A percentile compares a stretch with the other conserved stretches of the same genome.
Conservation (phyloP, 1,140 invertebrate genomes). For the Megalopta genalis region DNA sequence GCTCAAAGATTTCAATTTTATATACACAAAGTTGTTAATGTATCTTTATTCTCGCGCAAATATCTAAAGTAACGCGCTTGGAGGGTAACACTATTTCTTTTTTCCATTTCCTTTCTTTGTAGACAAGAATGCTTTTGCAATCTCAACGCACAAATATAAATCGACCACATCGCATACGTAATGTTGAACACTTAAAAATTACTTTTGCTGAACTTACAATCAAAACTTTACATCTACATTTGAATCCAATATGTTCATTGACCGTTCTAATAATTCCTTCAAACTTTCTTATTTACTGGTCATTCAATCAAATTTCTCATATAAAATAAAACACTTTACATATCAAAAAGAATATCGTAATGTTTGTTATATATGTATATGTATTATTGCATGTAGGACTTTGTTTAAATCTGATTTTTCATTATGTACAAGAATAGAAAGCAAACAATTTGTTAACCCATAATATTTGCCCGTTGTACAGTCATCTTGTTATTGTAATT, state of each 20-base stretch:
- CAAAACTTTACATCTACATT: conserved; percentile 52
- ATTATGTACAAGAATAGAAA: conserved; percentile 69
- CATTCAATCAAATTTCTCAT: conserved; percentile 45
- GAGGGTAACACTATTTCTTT: conserved; percentile 8
- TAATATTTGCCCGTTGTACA: conserved; percentile 36
- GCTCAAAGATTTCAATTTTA: conserved; percentile 25
- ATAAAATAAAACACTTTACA: conserved; percentile 69
- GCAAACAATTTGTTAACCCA: conserved; percentile 53
- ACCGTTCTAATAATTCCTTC: conserved; percentile 45
- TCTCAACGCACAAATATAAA: conserved; percentile 17
- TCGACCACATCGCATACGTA: conserved; percentile 8
- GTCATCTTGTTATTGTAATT: conserved; percentile 30
- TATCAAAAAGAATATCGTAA: conserved; percentile 61
- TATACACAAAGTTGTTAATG: conserved; percentile 44
- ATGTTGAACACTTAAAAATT: conserved; percentile 42
- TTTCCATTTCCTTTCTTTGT: neutral
- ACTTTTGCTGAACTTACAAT: conserved; percentile 38
- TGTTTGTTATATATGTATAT: conserved; percentile 36
- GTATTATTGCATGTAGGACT: conserved; percentile 63
- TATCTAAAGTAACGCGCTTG: conserved; percentile 14
- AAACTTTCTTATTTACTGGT: conserved; percentile 42
- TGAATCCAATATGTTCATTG: conserved; percentile 47
- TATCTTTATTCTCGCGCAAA: conserved; percentile 22
- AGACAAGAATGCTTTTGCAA: conserved; percentile 10
- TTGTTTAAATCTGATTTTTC: conserved; percentile 53